Conservation (phyloP, 2,797 vertebrate species). For the Pelodytes ibericus region DNA sequence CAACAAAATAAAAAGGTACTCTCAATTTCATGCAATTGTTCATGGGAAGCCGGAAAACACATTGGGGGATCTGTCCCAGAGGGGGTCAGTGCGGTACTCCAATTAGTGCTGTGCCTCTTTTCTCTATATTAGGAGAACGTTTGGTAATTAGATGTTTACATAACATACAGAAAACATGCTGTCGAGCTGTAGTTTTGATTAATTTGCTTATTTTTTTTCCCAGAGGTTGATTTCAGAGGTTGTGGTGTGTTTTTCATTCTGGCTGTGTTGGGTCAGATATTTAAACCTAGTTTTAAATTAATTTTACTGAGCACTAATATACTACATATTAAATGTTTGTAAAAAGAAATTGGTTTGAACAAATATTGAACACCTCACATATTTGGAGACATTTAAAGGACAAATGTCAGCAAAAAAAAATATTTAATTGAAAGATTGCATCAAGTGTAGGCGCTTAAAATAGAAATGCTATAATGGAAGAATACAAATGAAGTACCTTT, state of each 20-base stretch:
- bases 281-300: too few species aligned
- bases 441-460: too few species aligned
- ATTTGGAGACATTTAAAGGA: too few species aligned
- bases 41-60: slow-evolving; percentile 34
- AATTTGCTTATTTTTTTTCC: background rate
- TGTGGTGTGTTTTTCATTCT: background rate
- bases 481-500: too few species aligned
- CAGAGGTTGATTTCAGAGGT: background rate
- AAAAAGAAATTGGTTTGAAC: too few species aligned
- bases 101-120: slow-evolving; percentile 19
- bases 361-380: too few species aligned
- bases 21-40: slow-evolving; percentile 37
- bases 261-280: too few species aligned
- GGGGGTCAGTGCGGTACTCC: slow-evolving; percentile 18
- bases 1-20: slow-evolving; percentile 39
- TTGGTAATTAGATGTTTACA: slow-evolving; percentile 51
- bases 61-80: slow-evolving; percentile 20
- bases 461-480: too few species aligned
- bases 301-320: too few species aligned
- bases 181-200: background rate
- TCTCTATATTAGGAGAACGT: slow-evolving; percentile 12
- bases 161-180: slow-evolving; percentile 19
- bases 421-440: too few species aligned
- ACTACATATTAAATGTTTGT: too few species aligned
- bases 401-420: too few species aligned